A percentile compares a stretch with the other conserved stretches of the same genome.
Evolutionary conservation across 2,888 invertebrate genomes (phyloP).

Genomic region (Drosophila fulvimacula): DNA sequence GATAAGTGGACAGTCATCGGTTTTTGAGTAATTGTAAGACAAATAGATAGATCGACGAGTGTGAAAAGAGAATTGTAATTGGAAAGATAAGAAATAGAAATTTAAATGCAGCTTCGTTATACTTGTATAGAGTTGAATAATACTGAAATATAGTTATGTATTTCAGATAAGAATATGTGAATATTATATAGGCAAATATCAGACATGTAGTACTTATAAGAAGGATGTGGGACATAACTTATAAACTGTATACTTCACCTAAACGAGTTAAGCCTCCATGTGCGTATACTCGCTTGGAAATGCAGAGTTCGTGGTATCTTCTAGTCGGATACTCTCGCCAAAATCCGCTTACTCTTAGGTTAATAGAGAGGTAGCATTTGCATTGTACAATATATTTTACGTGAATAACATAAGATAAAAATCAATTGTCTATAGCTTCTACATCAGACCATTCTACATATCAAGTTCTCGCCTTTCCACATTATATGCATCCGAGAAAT

Average conservation of each 20-base stretch:
- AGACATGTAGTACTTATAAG: too few relatives aligned
- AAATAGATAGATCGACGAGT: neutral
- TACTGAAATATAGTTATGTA: too few relatives aligned
- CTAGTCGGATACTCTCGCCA: neutral
- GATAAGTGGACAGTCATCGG: constrained; percentile 30
- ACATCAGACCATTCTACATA: neutral
- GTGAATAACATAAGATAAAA: neutral
- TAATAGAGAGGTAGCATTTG: neutral
- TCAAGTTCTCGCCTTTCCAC: neutral
- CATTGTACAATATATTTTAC: neutral
- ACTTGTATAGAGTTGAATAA: neutral
- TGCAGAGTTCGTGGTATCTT: neutral
- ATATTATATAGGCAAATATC: too few relatives aligned
- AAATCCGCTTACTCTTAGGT: neutral
- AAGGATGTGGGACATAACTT: too few relatives aligned
- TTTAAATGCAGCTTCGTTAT: neutral
- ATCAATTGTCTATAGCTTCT: neutral
- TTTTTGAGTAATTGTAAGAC: constrained; percentile 1
- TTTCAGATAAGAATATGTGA: too few relatives aligned
- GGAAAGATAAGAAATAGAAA: neutral
- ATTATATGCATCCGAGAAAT: constrained; percentile 4
- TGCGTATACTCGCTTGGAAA: too few relatives aligned
- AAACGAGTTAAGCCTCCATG: too few relatives aligned
- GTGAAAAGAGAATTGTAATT: neutral
- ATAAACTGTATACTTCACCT: too few relatives aligned